Base-by-base conservation (phyloP, 2,888 invertebrate species). In the Netelia virgata region DNA sequence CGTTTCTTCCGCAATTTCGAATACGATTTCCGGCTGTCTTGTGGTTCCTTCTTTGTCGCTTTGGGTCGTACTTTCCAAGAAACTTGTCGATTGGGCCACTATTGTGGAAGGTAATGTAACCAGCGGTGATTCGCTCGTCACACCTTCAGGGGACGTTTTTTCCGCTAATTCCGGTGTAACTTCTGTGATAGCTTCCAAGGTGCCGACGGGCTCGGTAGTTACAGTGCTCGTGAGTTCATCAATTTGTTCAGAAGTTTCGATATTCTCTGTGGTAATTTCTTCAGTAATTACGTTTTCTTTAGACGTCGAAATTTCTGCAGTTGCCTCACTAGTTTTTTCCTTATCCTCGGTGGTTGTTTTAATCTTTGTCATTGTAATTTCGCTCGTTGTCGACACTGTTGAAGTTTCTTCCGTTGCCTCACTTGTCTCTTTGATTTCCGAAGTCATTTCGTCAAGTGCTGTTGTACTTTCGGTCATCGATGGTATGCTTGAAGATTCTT, bases 1-100 rank as follows among this genome's bases (percentile, higher is more conserved):
- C 5, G 82, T 76, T 64, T 82, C 83, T 57, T 82, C 82, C 10
- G 73, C 78, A 47, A 82, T 78, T 61, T 84, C 84, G 36, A 84
- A 64, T 11, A 84, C 6, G 41, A 84, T 82, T 50, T 82, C 74
- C n/a, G 73, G 43, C 20, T 43, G 20, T 14, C 66, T 59, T 50
- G 59, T 69, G 9, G 6, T 18, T 55, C 55, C 43, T 43, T 55
- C 18, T 43, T 55, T 11, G 11, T 14, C 23, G 16, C n/a, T 36
- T 1, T 2, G 41, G 70, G 14, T 70, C 57, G 70, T 64, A 43
- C 0, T 23, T 68, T 57, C 28, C 3, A 43, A 41, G 8, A 61
- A 28, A 11, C 11, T 57, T 20, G 73, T 73, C 59, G 18, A 43
- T 8, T 18, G 23, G 11, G 73, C 57, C 18, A 28, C 70, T 53